Conservation (phyloP, 2,888 invertebrate genomes). For the Tenthredo mesomela region DNA sequence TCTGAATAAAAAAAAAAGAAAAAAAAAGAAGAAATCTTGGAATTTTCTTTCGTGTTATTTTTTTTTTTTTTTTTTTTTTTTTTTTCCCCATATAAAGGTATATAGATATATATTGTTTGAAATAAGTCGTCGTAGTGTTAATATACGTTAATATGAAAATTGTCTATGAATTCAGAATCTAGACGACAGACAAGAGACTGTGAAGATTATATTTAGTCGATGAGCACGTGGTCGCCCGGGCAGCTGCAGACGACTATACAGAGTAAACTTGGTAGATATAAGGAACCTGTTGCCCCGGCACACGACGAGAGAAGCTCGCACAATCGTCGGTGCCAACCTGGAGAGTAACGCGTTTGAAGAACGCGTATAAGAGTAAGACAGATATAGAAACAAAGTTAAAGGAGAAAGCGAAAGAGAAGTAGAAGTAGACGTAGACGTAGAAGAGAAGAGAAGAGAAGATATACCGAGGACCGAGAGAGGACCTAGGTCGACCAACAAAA, state of each 20-base stretch:
- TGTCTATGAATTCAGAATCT: slow-evolving; percentile 2
- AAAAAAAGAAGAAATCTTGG: neutral
- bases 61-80: no score
- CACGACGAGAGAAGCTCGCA: neutral
- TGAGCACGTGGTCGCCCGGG: slow-evolving; percentile 74
- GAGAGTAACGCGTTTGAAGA: slow-evolving; percentile 56
- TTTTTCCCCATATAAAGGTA: no score
- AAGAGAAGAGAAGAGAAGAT: slow-evolving; percentile 35
- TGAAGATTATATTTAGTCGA: slow-evolving; percentile 72
- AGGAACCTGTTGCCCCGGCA: slow-evolving; percentile 44
- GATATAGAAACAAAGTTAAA: slow-evolving; percentile 4
- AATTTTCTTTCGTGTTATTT: neutral
- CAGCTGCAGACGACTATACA: neutral
- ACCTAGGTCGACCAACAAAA: slow-evolving; percentile 54
- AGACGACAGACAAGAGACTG: slow-evolving; percentile 56
- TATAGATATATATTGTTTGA: neutral
- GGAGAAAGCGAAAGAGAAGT: slow-evolving; percentile 35
- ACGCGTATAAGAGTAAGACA: slow-evolving; percentile 25
- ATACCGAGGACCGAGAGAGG: neutral
- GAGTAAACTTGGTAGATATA: slow-evolving; percentile 26
- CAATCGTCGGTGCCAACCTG: slow-evolving; percentile 61
- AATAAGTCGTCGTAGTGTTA: neutral
- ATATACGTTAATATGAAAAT: neutral
- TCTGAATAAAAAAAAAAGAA: neutral
- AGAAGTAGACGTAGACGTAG: slow-evolving; percentile 29